phyloP scores from a whole-genome alignment of 2,797 vertebrate species.

The Chaenodraco wilsoni region DNA sequence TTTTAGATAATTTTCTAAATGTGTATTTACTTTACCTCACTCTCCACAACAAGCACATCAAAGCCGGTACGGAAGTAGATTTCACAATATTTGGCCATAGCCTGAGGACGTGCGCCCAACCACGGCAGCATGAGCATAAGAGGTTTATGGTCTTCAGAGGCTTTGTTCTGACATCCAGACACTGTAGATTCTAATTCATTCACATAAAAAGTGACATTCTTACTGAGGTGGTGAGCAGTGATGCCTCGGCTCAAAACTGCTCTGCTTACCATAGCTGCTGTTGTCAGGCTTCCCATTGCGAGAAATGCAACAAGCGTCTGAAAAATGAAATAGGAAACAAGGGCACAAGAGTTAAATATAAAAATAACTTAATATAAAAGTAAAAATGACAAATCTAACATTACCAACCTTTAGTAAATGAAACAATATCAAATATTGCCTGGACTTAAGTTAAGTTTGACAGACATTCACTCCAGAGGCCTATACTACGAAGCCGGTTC shows the following conservation, averaged over 20 bases:
- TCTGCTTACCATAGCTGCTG: constrained; percentile 60
- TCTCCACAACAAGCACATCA: constrained; percentile 81
- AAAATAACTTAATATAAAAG: no score
- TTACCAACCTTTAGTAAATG: no score
- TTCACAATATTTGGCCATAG: constrained; percentile 78
- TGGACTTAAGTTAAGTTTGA: no score
- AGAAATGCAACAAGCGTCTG: background rate
- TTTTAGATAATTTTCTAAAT: no score
- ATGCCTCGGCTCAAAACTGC: constrained; percentile 57
- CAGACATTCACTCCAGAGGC: no score
- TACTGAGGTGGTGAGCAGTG: constrained; percentile 70
- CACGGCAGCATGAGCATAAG: constrained; percentile 83
- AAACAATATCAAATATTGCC: no score
- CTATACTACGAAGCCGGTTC: no score
- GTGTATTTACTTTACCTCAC: constrained; percentile 48
- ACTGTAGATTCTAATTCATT: constrained; percentile 48
- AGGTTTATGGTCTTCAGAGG: constrained; percentile 45
- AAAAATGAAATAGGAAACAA: background rate
- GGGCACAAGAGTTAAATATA: no score
- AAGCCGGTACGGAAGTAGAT: constrained; percentile 79
- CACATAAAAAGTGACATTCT: constrained; percentile 74
- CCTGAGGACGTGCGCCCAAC: constrained; percentile 74
- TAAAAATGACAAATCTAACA: no score
- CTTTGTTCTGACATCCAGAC: background rate
- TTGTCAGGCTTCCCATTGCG: background rate